Base-by-base conservation (phyloP, 2,888 invertebrate genomes). In the Abrostola tripartita region DNA sequence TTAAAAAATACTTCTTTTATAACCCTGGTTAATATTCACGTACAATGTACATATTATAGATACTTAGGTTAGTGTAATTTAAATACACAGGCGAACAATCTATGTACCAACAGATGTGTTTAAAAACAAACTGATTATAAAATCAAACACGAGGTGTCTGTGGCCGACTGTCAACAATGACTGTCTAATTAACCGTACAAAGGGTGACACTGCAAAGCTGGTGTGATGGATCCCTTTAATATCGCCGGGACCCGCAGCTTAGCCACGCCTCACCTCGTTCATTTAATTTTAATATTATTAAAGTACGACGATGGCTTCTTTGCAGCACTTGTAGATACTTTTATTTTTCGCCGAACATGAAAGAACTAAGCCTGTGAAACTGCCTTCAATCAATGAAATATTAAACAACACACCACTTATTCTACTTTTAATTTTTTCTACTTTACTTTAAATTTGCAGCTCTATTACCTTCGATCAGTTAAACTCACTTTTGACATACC, bases 141-240 rank as follows among this genome's bases (percentile, higher is more conserved):
- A 88, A 87, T 81, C 83, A 85, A 87, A 86, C 85, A 82, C 75
- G 78, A 74, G 73, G 69, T 80, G 68, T 81, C 78, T 68, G 79
- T 81, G 60, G 40, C 8, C 41, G 56, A 66, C 71, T 76, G 75
- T 75, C 76, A 83, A 94, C 94, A 94, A 93, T 93, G 92, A 88
- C 89, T 86, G 89, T 86, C 87, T 92, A 94, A 94, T 93, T 92
- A 94, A 93, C 86, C 88, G 90, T 84, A 85, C 86, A 88, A 88
- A 89, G 92, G 93, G 92, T 89, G 93, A 92, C 93, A 90, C 90
- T 91, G 76, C 92, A 92, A 91, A 93, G 88, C 93, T 89, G 87
- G 81, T 78, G 89, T 94, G 94, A 94, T 93, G 90, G 94, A 94
- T 94, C 92, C 88, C 71, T 94, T 92, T 93, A 94, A 94, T 94